Evolutionary conservation across 1,140 invertebrate species (phyloP), one percentile per base, ranked within the genome.

Genomic region (Drosophila kohkoa): DNA sequence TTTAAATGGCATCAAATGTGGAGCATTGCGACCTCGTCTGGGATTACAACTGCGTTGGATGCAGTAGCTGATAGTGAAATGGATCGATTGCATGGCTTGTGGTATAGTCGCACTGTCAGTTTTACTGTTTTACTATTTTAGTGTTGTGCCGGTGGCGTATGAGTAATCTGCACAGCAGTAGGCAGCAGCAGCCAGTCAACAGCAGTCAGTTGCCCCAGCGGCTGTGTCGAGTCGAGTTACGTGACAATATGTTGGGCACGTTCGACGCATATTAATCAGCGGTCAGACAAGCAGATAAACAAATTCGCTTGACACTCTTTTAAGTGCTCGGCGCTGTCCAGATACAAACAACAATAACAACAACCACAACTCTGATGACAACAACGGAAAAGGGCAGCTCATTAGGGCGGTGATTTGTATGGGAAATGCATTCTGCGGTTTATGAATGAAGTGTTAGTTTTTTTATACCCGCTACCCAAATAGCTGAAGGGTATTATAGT

Each of bases 241-340:
- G 83, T 89, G 83, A 88, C 74, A 88, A 71, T 89, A 88, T 89
- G 82, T 72, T 72, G 54, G 52, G 62, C 85, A 82, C 83, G 77
- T 75, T 68, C 51, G 16, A 49, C 72, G 83, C 77, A 87, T 87
- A 77, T 66, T 54, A 88, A 87, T 83, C 77, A 54, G 48, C 48
- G 35, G 13, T 52, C 45, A 20, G 51, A 57, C 30, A n/a, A 46
- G 45, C 54, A 58, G 41, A 75, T 59, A 64, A 75, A 75, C 65
- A 74, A 69, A 68, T 74, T 67, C 64, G 55, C 64, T 11, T n/a
- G 57, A 62, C 65, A 69, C 65, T 60, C 49, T 48, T 48, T 43
- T 49, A 48, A 55, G 59, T 55, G 43, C 52, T 55, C 45, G 15
- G 5, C 45, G 45, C 46, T 48, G 41, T 4, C 41, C 41, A n/a